A percentile compares a stretch with the other conserved stretches of the same genome.
Evolutionary conservation across 2,888 invertebrate genomes (phyloP).

Genomic region (Drosophila anceps): DNA sequence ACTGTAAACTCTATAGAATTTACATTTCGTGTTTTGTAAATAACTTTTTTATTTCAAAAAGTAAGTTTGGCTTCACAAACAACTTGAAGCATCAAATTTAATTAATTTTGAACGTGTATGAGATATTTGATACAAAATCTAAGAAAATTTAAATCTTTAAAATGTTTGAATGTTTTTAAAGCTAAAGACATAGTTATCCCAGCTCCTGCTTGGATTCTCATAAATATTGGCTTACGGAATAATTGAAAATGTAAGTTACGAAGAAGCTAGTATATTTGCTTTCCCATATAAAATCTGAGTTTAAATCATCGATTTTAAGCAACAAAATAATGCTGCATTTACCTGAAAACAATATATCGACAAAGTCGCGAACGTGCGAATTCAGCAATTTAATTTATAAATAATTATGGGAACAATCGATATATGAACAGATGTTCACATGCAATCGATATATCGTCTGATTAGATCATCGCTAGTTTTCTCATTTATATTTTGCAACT

Average conservation of each 20-base stretch:
- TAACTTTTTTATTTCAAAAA: not conserved
- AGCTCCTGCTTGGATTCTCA: too few relatives aligned
- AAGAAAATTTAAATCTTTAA: too few relatives aligned
- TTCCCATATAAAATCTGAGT: too few relatives aligned
- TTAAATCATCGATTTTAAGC: too few relatives aligned
- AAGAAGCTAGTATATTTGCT: too few relatives aligned
- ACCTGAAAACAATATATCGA: not conserved
- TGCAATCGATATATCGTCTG: slow-evolving; percentile 36
- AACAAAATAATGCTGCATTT: not conserved
- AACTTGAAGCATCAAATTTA: not conserved
- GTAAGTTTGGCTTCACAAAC: not conserved
- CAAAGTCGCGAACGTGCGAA: not conserved
- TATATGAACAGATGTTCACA: not conserved
- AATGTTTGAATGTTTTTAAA: too few relatives aligned
- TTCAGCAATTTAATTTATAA: not conserved
- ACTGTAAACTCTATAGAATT: not conserved
- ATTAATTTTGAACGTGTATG: too few relatives aligned
- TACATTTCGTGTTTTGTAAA: not conserved
- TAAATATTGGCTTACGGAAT: too few relatives aligned
- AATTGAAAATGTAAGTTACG: too few relatives aligned
- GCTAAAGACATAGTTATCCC: too few relatives aligned
- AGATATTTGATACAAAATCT: too few relatives aligned
- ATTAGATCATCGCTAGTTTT: slow-evolving; percentile 19
- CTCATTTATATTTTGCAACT: slow-evolving; percentile 24
- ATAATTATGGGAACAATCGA: not conserved